phyloP scores from a whole-genome alignment of 2,888 invertebrate species.

The Biston betularia region DNA sequence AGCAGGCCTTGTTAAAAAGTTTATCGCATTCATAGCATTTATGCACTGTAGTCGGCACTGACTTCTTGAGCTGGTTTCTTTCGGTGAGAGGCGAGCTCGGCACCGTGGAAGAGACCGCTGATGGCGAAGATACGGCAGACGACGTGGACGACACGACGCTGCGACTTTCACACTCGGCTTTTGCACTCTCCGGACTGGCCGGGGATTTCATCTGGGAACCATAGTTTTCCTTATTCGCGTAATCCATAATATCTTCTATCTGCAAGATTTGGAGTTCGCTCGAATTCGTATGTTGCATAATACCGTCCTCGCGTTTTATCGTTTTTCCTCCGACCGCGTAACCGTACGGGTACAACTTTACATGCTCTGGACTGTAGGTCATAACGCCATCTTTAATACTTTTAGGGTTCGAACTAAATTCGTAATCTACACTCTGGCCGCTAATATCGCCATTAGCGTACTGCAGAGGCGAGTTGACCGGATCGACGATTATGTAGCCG shows the following conservation, averaged over 20 bases:
- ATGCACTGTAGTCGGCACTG: conserved; percentile 72
- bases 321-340: conserved; percentile 76
- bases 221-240: conserved; percentile 84
- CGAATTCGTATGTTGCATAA: conserved; percentile 61
- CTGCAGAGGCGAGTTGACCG: conserved; percentile 71
- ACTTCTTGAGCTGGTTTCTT: conserved; percentile 74
- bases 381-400: conserved; percentile 70
- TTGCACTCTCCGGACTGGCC: conserved; percentile 79
- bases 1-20: conserved; percentile 94
- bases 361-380: conserved; percentile 69
- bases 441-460: conserved; percentile 69
- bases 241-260: conserved; percentile 82
- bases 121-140: conserved; percentile 66
- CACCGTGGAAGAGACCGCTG: conserved; percentile 74
- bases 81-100: conserved; percentile 76
- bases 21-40: conserved; percentile 94
- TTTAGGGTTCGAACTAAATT: conserved; percentile 73
- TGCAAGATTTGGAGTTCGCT: conserved; percentile 76
- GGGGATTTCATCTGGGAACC: conserved; percentile 81
- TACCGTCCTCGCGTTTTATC: conserved; percentile 72
- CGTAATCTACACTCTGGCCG: conserved; percentile 71
- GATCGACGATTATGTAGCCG: conserved; percentile 79
- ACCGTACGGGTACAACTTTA: conserved; percentile 72
- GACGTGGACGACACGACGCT: conserved; percentile 71
- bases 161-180: conserved; percentile 73